Percentiles rank a stretch among this genome's conserved stretches.
phyloP scores from a whole-genome alignment of 2,797 vertebrate species.

The Protosalanx chinensis region DNA sequence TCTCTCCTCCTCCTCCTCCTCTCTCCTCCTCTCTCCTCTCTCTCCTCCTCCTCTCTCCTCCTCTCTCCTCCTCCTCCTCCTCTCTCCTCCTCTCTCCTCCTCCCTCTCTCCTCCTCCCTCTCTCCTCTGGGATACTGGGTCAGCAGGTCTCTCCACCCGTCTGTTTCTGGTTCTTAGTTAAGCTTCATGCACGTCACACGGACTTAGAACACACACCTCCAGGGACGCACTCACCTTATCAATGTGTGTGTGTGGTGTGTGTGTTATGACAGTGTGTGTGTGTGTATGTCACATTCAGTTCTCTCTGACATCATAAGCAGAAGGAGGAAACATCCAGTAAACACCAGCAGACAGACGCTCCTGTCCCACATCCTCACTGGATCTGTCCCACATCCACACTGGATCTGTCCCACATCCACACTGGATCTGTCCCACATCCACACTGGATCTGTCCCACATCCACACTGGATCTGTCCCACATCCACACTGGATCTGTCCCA shows the following conservation, averaged over 20 bases:
- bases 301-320: neutral
- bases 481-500: too few species aligned
- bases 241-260: too few species aligned
- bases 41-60: neutral
- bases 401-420: too few species aligned
- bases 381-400: too few species aligned
- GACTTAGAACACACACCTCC: constrained; percentile 45
- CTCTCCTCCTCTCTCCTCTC: neutral
- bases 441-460: too few species aligned
- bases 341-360: too few species aligned
- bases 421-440: too few species aligned
- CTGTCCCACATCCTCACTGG: too few species aligned
- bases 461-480: too few species aligned
- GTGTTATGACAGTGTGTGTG: too few species aligned
- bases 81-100: constrained; percentile 30
- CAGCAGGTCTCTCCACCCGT: constrained; percentile 33
- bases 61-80: constrained; percentile 21
- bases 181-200: constrained; percentile 52
- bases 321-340: neutral
- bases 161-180: constrained; percentile 59
- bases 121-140: constrained; percentile 19
- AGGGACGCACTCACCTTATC: constrained; percentile 51
- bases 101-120: constrained; percentile 14
- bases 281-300: neutral
- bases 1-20: constrained; percentile 12